Evolutionary conservation across 1,140 invertebrate species (phyloP).

Genomic region (Hormaphis cornu): DNA sequence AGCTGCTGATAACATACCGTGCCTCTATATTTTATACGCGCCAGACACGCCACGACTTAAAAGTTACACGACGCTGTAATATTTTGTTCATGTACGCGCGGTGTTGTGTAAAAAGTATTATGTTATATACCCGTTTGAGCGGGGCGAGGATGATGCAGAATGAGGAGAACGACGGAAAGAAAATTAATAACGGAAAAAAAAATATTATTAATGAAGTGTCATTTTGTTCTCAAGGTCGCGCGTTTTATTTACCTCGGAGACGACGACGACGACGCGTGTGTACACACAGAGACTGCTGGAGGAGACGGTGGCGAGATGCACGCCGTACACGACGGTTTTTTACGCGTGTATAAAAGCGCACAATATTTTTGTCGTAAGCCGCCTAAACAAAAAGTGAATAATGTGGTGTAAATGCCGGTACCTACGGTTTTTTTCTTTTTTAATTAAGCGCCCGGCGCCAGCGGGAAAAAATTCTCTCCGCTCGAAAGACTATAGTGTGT

Average conservation of each 20-base stretch:
- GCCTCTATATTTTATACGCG: too few relatives aligned
- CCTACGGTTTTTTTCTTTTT: neutral
- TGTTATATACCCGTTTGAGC: too few relatives aligned
- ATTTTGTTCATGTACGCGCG: neutral
- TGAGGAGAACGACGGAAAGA: neutral
- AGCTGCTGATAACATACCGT: too few relatives aligned
- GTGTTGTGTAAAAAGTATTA: neutral
- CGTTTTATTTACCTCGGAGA: neutral
- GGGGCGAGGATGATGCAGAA: neutral
- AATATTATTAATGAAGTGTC: constrained; percentile 32
- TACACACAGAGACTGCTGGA: neutral
- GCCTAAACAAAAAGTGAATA: neutral
- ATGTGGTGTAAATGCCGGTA: neutral
- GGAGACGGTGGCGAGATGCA: neutral
- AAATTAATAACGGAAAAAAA: neutral
- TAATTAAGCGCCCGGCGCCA: constrained; percentile 31
- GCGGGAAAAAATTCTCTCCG: too few relatives aligned
- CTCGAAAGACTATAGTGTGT: too few relatives aligned
- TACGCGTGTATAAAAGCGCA: neutral
- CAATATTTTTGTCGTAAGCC: constrained; percentile 12
- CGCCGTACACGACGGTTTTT: neutral
- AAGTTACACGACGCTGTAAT: neutral
- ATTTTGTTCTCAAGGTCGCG: constrained; percentile 20
- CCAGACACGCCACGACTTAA: neutral
- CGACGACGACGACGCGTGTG: neutral